These are phyloP conservation scores for Crax fasciolata DNA, from an alignment of 2,797 vertebrate species.

Conservation along the genomic window DNA sequence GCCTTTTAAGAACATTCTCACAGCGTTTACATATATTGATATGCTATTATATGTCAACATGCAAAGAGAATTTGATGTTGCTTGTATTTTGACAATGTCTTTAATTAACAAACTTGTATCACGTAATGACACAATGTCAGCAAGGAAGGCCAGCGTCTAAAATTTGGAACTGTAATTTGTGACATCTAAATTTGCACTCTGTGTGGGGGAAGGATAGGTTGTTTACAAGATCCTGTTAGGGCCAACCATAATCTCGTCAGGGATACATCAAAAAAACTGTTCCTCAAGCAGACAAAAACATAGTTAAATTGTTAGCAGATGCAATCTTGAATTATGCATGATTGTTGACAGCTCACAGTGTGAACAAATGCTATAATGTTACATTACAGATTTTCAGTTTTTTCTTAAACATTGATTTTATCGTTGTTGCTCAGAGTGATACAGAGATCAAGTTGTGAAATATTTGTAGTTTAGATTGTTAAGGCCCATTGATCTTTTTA, in stretches of 20 bases:
- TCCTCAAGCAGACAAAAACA: slow-evolving; percentile 24
- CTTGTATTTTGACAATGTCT: not conserved
- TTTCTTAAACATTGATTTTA: not conserved
- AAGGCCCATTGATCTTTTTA: not conserved
- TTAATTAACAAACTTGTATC: not conserved
- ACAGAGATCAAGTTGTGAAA: not conserved
- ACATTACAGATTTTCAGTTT: not conserved
- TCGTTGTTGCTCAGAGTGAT: not conserved
- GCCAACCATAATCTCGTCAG: slow-evolving; percentile 2
- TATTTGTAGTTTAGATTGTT: not conserved
- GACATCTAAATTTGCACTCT: not conserved
- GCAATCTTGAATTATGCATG: slow-evolving; percentile 48
- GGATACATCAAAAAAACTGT: not conserved
- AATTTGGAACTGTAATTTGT: not conserved
- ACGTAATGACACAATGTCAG: not conserved
- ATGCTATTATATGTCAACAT: not conserved
- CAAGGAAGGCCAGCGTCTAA: not conserved
- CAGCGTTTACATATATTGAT: not conserved
- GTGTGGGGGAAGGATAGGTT: not conserved
- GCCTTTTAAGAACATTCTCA: not conserved
- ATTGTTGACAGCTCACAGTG: slow-evolving; percentile 42
- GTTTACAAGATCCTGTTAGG: slow-evolving; percentile 10
- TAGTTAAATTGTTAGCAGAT: not conserved
- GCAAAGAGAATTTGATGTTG: not conserved
- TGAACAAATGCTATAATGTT: slow-evolving; percentile 42